Evolutionary conservation across 2,888 invertebrate species (phyloP).

Genomic region (Orthosia gracilis): DNA sequence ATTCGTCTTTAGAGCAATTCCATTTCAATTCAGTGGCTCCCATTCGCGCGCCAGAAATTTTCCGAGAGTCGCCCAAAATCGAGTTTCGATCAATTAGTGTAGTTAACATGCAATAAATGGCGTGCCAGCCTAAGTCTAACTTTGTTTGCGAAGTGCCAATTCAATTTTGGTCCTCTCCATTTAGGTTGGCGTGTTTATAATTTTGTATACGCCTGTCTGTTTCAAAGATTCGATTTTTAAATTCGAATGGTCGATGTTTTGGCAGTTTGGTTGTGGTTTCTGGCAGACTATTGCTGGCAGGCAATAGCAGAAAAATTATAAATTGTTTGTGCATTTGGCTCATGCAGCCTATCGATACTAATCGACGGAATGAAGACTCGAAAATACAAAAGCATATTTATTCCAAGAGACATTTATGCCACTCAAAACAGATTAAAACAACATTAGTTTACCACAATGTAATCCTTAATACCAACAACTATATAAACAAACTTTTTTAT

Average conservation of each 20-base stretch:
- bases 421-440: slow-evolving; percentile 11
- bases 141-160: slow-evolving; percentile 85
- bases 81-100: slow-evolving; percentile 86
- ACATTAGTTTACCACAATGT: background rate
- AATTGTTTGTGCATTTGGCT: slow-evolving; percentile 26
- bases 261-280: slow-evolving; percentile 17
- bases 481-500: background rate
- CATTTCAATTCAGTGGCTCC: slow-evolving; percentile 65
- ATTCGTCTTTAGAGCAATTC: slow-evolving; percentile 71
- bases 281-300: slow-evolving; percentile 23
- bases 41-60: slow-evolving; percentile 72
- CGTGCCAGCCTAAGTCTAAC: slow-evolving; percentile 80
- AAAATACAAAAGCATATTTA: background rate
- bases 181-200: slow-evolving; percentile 74
- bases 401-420: background rate
- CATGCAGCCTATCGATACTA: background rate
- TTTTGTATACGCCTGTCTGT: slow-evolving; percentile 68
- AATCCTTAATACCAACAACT: background rate
- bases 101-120: slow-evolving; percentile 88
- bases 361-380: background rate
- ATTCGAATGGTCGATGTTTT: slow-evolving; percentile 25
- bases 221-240: slow-evolving; percentile 40
- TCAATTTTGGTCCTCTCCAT: slow-evolving; percentile 78
- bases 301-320: slow-evolving; percentile 8
- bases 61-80: slow-evolving; percentile 74